Conservation (phyloP, 2,113 vertebrate species). For the Crotalus viridis region DNA sequence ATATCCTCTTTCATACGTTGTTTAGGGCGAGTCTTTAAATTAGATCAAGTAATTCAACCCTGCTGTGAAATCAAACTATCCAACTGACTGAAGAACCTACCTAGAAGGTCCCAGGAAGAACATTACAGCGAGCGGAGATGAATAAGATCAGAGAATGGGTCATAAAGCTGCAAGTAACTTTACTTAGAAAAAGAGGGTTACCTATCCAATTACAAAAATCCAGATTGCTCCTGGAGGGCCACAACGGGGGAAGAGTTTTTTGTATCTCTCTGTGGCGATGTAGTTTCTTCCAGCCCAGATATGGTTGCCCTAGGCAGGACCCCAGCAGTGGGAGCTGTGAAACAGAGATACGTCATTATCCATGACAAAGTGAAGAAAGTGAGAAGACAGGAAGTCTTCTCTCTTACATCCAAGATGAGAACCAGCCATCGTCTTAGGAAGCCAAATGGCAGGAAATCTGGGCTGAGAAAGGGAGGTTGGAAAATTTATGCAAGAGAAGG, state of each 20-base stretch:
- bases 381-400: neutral
- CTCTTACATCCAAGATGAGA: neutral
- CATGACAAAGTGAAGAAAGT: neutral
- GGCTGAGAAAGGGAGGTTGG: neutral
- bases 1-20: slow-evolving; percentile 48
- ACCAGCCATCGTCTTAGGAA: neutral
- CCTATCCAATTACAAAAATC: neutral
- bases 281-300: neutral
- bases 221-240: neutral
- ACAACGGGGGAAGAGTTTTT: neutral
- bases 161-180: neutral
- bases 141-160: neutral
- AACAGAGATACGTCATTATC: neutral
- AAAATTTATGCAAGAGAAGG: neutral
- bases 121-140: neutral
- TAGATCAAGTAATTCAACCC: slow-evolving; percentile 30
- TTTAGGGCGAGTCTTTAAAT: slow-evolving; percentile 41
- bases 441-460: neutral
- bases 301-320: neutral
- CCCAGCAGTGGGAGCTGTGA: neutral
- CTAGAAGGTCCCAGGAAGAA: neutral
- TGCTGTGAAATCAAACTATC: slow-evolving; percentile 38
- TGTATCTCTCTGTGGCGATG: neutral
- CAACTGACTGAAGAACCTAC: slow-evolving; percentile 20
- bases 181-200: neutral